Evolutionary conservation across 2,113 vertebrate genomes (phyloP).

Genomic region (Xenotilapia longispinis): DNA sequence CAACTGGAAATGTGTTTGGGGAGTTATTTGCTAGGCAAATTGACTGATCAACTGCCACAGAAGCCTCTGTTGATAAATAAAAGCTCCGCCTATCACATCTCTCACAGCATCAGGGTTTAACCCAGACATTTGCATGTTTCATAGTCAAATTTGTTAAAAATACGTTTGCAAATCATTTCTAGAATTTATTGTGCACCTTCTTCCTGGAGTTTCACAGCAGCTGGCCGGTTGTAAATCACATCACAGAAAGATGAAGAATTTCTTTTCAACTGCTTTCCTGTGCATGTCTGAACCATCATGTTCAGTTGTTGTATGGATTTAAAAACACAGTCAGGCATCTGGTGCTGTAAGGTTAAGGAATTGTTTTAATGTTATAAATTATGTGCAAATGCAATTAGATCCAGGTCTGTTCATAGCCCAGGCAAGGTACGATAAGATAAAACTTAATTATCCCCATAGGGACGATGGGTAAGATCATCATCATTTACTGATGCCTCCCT

Average conservation of each 20-base stretch:
- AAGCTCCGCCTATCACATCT: conserved; percentile 15
- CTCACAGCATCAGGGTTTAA: not conserved
- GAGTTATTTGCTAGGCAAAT: conserved; percentile 65
- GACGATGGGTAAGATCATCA: conserved; percentile 23
- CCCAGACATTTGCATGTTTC: conserved; percentile 51
- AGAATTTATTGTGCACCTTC: not conserved
- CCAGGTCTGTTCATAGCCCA: conserved; percentile 47
- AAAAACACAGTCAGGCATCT: conserved; percentile 17
- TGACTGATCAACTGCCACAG: conserved; percentile 49
- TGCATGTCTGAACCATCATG: not conserved
- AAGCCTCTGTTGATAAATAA: conserved; percentile 27
- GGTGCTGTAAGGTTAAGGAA: conserved; percentile 17
- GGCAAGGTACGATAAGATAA: conserved; percentile 45
- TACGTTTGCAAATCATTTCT: conserved; percentile 35
- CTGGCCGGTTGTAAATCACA: not conserved
- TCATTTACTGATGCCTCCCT: conserved; percentile 8
- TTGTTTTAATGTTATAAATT: conserved; percentile 42
- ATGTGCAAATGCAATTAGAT: conserved; percentile 46
- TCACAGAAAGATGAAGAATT: not conserved
- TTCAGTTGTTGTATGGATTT: not conserved
- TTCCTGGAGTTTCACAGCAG: not conserved
- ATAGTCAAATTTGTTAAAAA: conserved; percentile 48
- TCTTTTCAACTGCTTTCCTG: not conserved
- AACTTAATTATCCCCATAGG: conserved; percentile 44
- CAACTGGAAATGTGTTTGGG: conserved; percentile 24